phyloP scores from a whole-genome alignment of 2,888 invertebrate genomes.

The Bombylius discolor region DNA sequence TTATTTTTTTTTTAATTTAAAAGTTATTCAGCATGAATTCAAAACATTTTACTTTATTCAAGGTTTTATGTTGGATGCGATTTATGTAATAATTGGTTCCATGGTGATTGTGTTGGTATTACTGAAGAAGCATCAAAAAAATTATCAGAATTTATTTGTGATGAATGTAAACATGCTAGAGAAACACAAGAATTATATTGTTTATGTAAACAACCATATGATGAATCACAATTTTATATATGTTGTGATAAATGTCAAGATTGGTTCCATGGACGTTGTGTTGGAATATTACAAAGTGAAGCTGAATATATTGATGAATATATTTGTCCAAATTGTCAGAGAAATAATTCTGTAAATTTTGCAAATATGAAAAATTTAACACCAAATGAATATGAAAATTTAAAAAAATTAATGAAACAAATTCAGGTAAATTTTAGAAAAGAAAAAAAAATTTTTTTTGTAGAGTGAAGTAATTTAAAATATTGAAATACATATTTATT shows the following conservation, averaged over 20 bases:
- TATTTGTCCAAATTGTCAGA: constrained; percentile 89
- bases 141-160: constrained; percentile 80
- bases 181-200: constrained; percentile 91
- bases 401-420: constrained; percentile 77
- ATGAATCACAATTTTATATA: constrained; percentile 96
- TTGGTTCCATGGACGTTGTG: constrained; percentile 98
- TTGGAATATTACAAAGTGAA: constrained; percentile 85
- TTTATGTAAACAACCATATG: constrained; percentile 90
- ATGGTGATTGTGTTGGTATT: constrained; percentile 90
- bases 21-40: too few relatives aligned
- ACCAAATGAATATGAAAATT: constrained; percentile 64
- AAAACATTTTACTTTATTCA: constrained; percentile 7
- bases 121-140: constrained; percentile 83
- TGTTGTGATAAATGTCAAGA: constrained; percentile 98
- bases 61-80: constrained; percentile 97
- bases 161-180: constrained; percentile 70
- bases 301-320: constrained; percentile 94
- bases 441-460: background rate
- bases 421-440: constrained; percentile 50
- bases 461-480: background rate
- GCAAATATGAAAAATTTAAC: constrained; percentile 80
- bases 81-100: constrained; percentile 97
- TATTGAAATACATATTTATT: constrained; percentile 10
- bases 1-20: background rate
- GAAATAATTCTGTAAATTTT: constrained; percentile 75